Conservation (phyloP, 1,140 invertebrate species). For the Lepidurus couesii region DNA sequence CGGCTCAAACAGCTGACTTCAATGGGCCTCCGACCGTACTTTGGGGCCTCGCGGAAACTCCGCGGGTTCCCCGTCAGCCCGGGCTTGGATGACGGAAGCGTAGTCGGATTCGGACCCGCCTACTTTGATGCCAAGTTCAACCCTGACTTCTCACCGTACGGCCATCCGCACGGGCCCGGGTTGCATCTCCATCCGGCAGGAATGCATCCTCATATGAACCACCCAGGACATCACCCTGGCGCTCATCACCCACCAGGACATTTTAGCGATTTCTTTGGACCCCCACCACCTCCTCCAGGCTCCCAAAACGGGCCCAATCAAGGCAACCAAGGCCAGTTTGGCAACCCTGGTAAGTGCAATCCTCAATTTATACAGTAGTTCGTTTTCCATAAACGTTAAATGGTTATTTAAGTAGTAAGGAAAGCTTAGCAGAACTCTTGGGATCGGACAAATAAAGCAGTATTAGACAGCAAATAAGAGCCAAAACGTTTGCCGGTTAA, state of each 20-base stretch:
- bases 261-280: conserved; percentile 32
- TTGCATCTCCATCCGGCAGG: conserved; percentile 61
- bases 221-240: conserved; percentile 29
- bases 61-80: conserved; percentile 79
- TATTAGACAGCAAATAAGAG: neutral
- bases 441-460: neutral
- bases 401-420: too few species aligned
- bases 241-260: conserved; percentile 34
- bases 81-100: conserved; percentile 65
- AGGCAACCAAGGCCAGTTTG: neutral
- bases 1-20: conserved; percentile 85
- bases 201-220: conserved; percentile 30
- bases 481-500: too few species aligned
- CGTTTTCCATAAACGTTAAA: too few species aligned
- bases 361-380: neutral
- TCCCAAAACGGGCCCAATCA: conserved; percentile 29
- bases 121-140: conserved; percentile 78
- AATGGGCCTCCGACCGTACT: conserved; percentile 84
- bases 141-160: conserved; percentile 66
- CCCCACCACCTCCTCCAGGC: conserved; percentile 33
- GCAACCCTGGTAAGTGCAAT: neutral
- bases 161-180: conserved; percentile 70
- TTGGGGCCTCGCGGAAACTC: conserved; percentile 82
- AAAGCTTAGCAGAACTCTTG: too few species aligned
- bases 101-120: conserved; percentile 48